Base-by-base conservation (phyloP, 2,888 invertebrate genomes). In the Phyllotreta cruciferae region DNA sequence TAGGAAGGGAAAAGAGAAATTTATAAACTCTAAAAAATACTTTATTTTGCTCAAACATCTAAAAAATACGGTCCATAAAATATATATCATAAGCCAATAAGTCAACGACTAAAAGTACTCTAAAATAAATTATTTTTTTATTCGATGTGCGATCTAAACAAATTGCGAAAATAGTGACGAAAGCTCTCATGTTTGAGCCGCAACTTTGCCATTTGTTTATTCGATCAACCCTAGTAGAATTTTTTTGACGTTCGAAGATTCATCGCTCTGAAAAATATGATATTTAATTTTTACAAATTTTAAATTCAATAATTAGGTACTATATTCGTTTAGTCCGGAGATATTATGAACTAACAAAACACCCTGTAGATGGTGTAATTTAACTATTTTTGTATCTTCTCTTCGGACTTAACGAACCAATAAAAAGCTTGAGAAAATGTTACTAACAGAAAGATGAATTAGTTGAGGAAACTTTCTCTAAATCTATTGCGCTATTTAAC, bases 231-330 rank as follows among this genome's bases (percentile, higher is more conserved):
- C 90, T 52, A 93, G 82, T 49, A 94, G 82, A 69, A 90, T 88
- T 75, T 91, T 91, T 81, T 92, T 92, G 84, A 93, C 93, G 79
- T 93, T 90, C 14, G 94, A 94, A 54, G 91, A 90, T 68, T 91
- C 90, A 74, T 94, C 93, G 35, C 87, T 90, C 90, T 92, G 83
- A 75, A 88, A 82, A 69, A 73, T 74, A 73, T 72, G 68, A 54
- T 42, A 44, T 50, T 11, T 47, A 24, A 24, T 24, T 24, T 1
- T 4, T 24, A 24, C 24, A 24, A 24, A 24, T 3, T 1, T 24
- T 24, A 3, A 24, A 24, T 24, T 24, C 24, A 3, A 24, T 4
- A 24, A 24, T 24, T 24, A n/a, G n/a, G n/a, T n/a, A 24, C 24
- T 24, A 1, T 24, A 3, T 24, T 24, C 4, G 24, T 24, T 24